Evolutionary conservation across 2,797 vertebrate species (phyloP).

Genomic region (Cirrhinus mrigala): DNA sequence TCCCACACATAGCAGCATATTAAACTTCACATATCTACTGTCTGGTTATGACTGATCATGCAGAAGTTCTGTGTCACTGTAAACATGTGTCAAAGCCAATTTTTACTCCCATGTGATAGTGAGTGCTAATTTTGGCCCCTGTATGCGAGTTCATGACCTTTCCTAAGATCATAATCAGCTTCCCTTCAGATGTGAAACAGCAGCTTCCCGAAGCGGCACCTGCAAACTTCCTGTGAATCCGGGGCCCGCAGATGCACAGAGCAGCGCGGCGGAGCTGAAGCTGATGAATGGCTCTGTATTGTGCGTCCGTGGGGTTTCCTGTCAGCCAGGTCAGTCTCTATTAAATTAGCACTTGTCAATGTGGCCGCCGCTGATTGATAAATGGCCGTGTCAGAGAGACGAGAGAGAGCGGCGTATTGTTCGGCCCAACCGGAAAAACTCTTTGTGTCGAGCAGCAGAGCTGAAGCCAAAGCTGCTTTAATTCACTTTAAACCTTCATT

Average conservation of each 20-base stretch:
- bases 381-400: constrained; percentile 90
- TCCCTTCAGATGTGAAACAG: constrained; percentile 31
- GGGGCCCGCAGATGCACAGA: constrained; percentile 53
- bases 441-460: constrained; percentile 63
- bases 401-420: constrained; percentile 85
- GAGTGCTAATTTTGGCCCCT: not conserved
- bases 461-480: constrained; percentile 54
- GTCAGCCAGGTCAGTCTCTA: constrained; percentile 95
- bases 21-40: not conserved
- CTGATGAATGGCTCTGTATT: constrained; percentile 98
- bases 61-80: not conserved
- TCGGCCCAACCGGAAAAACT: constrained; percentile 76
- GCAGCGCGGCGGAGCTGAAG: constrained; percentile 70
- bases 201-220: constrained; percentile 49
- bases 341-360: constrained; percentile 99
- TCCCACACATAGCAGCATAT: not conserved
- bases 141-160: not conserved
- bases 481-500: constrained; percentile 61
- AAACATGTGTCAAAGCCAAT: not conserved
- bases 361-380: constrained; percentile 97
- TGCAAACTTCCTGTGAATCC: constrained; percentile 30
- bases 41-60: not conserved
- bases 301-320: constrained; percentile 94
- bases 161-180: constrained; percentile 16
- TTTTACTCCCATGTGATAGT: not conserved